Percentiles rank a stretch among this genome's conserved stretches.
phyloP scores from a whole-genome alignment of 2,888 invertebrate genomes.

The Diogma glabrata region DNA sequence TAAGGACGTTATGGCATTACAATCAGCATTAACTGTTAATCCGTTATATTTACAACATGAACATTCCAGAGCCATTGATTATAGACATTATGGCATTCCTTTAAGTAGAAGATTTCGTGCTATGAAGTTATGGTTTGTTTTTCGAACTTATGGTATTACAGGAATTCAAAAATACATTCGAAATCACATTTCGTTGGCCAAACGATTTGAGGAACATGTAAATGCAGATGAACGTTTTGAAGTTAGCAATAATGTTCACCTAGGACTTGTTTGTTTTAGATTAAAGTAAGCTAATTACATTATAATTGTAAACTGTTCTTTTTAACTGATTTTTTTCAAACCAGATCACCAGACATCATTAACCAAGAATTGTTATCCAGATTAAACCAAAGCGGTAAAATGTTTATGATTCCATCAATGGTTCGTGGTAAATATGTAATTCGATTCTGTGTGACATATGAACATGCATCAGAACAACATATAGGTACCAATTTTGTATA shows the following conservation, averaged over 20 bases:
- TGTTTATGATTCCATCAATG: conserved; percentile 78
- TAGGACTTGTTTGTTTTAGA: conserved; percentile 70
- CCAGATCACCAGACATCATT: conserved; percentile 53
- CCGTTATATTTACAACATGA: conserved; percentile 77
- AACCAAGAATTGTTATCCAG: conserved; percentile 66
- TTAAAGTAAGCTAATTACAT: conserved; percentile 32
- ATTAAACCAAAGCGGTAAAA: conserved; percentile 70
- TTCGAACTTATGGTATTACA: conserved; percentile 65
- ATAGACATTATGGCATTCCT: conserved; percentile 79
- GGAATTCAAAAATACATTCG: conserved; percentile 76
- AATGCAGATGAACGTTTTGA: conserved; percentile 59
- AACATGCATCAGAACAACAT: conserved; percentile 62
- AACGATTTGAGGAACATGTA: conserved; percentile 59
- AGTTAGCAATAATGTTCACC: conserved; percentile 59
- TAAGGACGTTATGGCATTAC: conserved; percentile 59
- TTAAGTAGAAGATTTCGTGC: conserved; percentile 73
- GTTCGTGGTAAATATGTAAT: conserved; percentile 64
- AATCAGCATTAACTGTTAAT: conserved; percentile 74
- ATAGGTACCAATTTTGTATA: no score
- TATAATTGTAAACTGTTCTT: background rate
- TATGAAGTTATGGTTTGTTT: conserved; percentile 80
- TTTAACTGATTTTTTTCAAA: conserved; percentile 6
- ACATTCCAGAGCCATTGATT: conserved; percentile 58
- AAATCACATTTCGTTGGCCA: conserved; percentile 67
- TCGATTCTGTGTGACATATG: conserved; percentile 70